These are phyloP conservation scores for Heterotilapia buettikoferi DNA, from an alignment of 2,113 vertebrate species.

Conservation along the genomic window DNA sequence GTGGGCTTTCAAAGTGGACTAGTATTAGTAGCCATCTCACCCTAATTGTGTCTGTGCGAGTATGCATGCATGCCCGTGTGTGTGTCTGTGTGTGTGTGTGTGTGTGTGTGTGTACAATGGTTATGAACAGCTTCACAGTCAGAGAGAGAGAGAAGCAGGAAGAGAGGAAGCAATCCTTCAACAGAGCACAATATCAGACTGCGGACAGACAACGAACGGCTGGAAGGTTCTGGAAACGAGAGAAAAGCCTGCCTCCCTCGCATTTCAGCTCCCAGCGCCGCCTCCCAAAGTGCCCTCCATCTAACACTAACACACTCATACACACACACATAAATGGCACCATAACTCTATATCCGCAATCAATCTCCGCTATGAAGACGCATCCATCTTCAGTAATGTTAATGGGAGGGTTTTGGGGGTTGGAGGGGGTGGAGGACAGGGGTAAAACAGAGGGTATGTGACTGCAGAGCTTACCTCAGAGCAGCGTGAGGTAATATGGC, in stretches of 20 bases:
- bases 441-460: slow-evolving; percentile 92
- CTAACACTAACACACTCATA: slow-evolving; percentile 49
- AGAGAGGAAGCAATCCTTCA: slow-evolving; percentile 72
- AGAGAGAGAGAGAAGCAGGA: slow-evolving; percentile 47
- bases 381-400: slow-evolving; percentile 99
- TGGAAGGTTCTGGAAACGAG: slow-evolving; percentile 67
- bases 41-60: slow-evolving; percentile 47
- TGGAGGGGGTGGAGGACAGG: slow-evolving; percentile 79
- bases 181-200: slow-evolving; percentile 68
- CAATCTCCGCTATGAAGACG: slow-evolving; percentile 98
- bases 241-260: slow-evolving; percentile 76
- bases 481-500: slow-evolving; percentile 67
- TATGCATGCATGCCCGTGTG: slow-evolving; percentile 6
- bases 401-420: slow-evolving; percentile 80
- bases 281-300: slow-evolving; percentile 87
- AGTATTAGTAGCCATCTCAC: slow-evolving; percentile 68
- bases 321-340: slow-evolving; percentile 89
- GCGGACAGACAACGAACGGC: slow-evolving; percentile 64
- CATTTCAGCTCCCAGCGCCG: slow-evolving; percentile 80
- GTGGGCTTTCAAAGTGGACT: slow-evolving; percentile 55
- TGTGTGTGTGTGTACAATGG: slow-evolving; percentile 13
- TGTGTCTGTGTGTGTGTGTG: neutral
- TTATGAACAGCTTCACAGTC: slow-evolving; percentile 43
- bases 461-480: slow-evolving; percentile 86
- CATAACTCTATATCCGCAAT: slow-evolving; percentile 99